Percentiles rank a stretch among this genome's conserved stretches.
These are phyloP conservation scores for Zonitis immaculata DNA, from an alignment of 2,888 invertebrate genomes.

Conservation along the genomic window DNA sequence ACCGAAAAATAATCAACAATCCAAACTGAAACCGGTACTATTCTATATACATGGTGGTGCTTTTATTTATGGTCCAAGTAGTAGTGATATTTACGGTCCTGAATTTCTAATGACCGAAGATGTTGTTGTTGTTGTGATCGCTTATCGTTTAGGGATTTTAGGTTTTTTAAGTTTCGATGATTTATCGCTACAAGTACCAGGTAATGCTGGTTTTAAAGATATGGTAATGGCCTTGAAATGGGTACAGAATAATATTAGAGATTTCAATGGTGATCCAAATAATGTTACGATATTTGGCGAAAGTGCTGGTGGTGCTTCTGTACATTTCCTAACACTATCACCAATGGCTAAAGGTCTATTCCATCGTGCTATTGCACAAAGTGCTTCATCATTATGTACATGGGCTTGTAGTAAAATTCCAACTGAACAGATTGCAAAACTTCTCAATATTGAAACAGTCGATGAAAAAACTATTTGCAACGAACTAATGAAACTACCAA, in stretches of 20 bases:
- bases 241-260: constrained; percentile 49
- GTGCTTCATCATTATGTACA: background rate
- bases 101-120: constrained; percentile 50
- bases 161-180: constrained; percentile 49
- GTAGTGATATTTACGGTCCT: constrained; percentile 41
- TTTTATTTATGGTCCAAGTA: constrained; percentile 48
- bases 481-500: background rate
- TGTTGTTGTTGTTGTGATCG: constrained; percentile 49
- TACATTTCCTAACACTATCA: constrained; percentile 50
- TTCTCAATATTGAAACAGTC: background rate
- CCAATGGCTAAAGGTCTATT: constrained; percentile 46
- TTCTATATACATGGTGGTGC: constrained; percentile 53
- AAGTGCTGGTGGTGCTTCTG: constrained; percentile 51
- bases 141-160: constrained; percentile 48
- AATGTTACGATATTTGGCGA: constrained; percentile 52
- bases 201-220: constrained; percentile 54
- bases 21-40: constrained; percentile 40
- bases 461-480: background rate
- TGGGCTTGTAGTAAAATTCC: background rate
- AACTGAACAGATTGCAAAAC: background rate
- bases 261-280: constrained; percentile 33
- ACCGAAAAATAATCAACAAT: background rate
- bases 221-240: constrained; percentile 52
- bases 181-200: constrained; percentile 48
- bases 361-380: constrained; percentile 5